phyloP scores from a whole-genome alignment of 2,113 vertebrate species.

The Hydropotes inermis region DNA sequence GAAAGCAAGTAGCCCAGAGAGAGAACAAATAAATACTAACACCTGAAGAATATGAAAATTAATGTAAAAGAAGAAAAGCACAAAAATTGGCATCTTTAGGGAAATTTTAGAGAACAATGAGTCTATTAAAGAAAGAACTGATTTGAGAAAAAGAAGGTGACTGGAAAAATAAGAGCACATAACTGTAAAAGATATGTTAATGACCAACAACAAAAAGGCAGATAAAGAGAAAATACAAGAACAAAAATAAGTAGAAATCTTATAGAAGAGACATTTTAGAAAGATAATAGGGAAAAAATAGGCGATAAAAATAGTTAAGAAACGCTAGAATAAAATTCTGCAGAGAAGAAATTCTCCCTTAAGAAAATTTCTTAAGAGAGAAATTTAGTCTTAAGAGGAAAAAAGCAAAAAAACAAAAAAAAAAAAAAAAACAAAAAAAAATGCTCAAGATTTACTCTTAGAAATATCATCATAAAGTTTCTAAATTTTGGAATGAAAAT shows the following conservation, averaged over 20 bases:
- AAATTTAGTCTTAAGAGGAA: neutral
- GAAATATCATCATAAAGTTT: neutral
- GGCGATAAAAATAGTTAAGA: neutral
- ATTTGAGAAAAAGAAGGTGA: neutral
- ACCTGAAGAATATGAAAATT: neutral
- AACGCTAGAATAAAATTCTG: neutral
- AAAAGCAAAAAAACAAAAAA: neutral
- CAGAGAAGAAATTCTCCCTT: neutral
- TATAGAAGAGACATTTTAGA: neutral
- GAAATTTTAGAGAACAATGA: neutral
- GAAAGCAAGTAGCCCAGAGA: neutral
- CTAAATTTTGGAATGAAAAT: neutral
- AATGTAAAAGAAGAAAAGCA: neutral
- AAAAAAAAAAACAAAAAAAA: neutral
- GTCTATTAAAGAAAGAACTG: neutral
- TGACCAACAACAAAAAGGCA: neutral
- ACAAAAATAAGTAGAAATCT: neutral
- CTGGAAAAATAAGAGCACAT: neutral
- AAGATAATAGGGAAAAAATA: neutral
- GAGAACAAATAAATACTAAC: neutral
- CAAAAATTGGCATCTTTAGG: neutral
- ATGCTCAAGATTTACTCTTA: neutral
- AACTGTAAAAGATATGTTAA: neutral
- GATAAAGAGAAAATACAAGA: neutral
- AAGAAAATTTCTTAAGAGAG: neutral